Evolutionary conservation across 2,888 invertebrate genomes (phyloP), one percentile per base, ranked within the genome.

Genomic region (Drosophila histrio): DNA sequence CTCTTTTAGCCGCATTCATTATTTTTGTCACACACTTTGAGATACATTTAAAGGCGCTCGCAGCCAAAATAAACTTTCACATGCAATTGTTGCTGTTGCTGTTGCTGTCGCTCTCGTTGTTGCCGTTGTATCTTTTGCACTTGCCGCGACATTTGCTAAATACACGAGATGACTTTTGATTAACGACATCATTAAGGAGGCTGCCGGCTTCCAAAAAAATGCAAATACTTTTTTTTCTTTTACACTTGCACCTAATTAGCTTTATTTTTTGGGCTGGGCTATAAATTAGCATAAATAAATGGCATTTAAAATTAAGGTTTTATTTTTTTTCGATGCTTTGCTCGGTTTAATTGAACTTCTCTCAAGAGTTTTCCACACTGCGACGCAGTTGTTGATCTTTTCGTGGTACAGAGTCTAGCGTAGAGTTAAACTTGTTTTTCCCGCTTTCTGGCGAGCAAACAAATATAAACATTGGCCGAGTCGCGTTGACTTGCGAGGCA

Each of bases 341-440:
- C 57, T 61, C 28, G 41, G 68, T 63, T 63, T 61, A 64, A 64
- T 59, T 79, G 63, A 76, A 71, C 62, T 73, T 68, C 73, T 78
- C 63, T 60, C 28, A 46, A 53, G 63, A 68, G 22, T 78, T 73
- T 62, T 58, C 44, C 26, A 58, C 69, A 61, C 47, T 83, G 75
- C 68, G 72, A 64, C 66, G 74, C 63, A 73, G 63, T 82, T 72
- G 71, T 69, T 69, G 47, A 60, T 71, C 53, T 63, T 67, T 57
- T 47, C 54, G 41, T 60, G 52, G 38, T 58, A 28, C 26, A 28
- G 34, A 15, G 34, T 15, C 7, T 5, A 24, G 15, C 13, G 32
- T 50, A 63, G 65, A 54, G 34, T 50, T 74, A 88, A 88, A 88
- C 89, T 79, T 73, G 89, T 88, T 89, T 87, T 86, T 71, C 76